These are phyloP conservation scores for Drosophila neocordata DNA, from an alignment of 1,140 invertebrate genomes.

Conservation along the genomic window DNA sequence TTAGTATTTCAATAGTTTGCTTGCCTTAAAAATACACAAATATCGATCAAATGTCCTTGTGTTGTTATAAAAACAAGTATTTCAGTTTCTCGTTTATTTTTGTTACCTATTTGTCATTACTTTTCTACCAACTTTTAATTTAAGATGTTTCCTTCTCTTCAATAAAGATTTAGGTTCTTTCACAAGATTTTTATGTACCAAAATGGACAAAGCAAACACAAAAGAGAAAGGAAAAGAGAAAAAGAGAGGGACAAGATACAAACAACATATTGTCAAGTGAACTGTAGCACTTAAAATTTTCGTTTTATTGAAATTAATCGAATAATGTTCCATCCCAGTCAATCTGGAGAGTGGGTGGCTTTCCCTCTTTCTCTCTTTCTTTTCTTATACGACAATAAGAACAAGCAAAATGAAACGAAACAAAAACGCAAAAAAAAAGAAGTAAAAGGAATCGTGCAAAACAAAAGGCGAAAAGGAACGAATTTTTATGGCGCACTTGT, in stretches of 20 bases:
- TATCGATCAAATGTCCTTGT: background rate
- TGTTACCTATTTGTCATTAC: background rate
- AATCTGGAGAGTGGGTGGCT: background rate
- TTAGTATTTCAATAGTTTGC: conserved; percentile 51
- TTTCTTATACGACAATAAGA: background rate
- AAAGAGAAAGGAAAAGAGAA: background rate
- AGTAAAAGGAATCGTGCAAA: conserved; percentile 22
- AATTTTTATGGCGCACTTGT: conserved; percentile 76
- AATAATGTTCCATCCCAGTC: conserved; percentile 51
- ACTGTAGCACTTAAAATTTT: conserved; percentile 47
- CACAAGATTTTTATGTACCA: conserved; percentile 8
- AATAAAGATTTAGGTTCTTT: conserved; percentile 4
- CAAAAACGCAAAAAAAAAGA: background rate
- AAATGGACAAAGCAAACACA: background rate
- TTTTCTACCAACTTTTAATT: conserved; percentile 10
- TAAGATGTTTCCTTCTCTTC: background rate
- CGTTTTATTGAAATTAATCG: conserved; percentile 79
- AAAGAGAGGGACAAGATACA: background rate
- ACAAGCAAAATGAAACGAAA: conserved; percentile 3
- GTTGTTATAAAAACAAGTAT: background rate
- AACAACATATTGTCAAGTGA: conserved; percentile 13
- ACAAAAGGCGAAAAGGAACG: conserved; percentile 48
- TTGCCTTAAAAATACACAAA: background rate
- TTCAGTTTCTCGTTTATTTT: background rate
- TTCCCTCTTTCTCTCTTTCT: background rate